Conservation (phyloP, 2,888 invertebrate genomes). For the Cheilosia vernalis region DNA sequence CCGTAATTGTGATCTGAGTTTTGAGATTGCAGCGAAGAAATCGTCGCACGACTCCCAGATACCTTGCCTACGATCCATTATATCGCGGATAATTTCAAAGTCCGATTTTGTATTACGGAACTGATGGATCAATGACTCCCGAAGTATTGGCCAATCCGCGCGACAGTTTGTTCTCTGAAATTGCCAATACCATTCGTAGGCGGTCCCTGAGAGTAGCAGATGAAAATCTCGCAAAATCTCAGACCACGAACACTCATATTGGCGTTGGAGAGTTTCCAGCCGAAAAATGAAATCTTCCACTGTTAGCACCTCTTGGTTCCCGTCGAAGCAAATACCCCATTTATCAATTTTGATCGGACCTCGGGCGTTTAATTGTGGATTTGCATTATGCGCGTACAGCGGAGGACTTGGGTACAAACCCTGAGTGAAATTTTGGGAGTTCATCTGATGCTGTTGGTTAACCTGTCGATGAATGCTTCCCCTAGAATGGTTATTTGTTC, state of each 20-base stretch:
- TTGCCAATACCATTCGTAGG: slow-evolving; percentile 22
- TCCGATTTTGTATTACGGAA: slow-evolving; percentile 17
- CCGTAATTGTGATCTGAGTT: background rate
- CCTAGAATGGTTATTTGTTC: too few species aligned
- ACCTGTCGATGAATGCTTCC: too few species aligned
- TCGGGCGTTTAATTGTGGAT: background rate
- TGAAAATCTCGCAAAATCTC: slow-evolving; percentile 24
- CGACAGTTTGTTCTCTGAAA: background rate
- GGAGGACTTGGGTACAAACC: too few species aligned
- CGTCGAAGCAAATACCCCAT: slow-evolving; percentile 5
- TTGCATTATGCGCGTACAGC: too few species aligned
- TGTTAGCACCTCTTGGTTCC: background rate
- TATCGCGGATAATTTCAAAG: slow-evolving; percentile 7
- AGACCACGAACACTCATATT: slow-evolving; percentile 11
- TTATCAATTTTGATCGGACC: slow-evolving; percentile 10
- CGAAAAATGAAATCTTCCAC: background rate
- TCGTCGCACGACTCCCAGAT: slow-evolving; percentile 16
- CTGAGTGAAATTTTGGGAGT: too few species aligned
- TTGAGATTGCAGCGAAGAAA: background rate
- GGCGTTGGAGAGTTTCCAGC: background rate
- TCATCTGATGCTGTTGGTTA: too few species aligned
- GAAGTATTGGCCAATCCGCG: slow-evolving; percentile 9
- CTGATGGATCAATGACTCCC: background rate
- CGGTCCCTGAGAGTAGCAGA: background rate
- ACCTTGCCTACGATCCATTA: slow-evolving; percentile 10